A percentile compares a stretch with the other conserved stretches of the same genome.
Evolutionary conservation across 2,888 invertebrate species (phyloP).

Genomic region (Tiliacea citrago): DNA sequence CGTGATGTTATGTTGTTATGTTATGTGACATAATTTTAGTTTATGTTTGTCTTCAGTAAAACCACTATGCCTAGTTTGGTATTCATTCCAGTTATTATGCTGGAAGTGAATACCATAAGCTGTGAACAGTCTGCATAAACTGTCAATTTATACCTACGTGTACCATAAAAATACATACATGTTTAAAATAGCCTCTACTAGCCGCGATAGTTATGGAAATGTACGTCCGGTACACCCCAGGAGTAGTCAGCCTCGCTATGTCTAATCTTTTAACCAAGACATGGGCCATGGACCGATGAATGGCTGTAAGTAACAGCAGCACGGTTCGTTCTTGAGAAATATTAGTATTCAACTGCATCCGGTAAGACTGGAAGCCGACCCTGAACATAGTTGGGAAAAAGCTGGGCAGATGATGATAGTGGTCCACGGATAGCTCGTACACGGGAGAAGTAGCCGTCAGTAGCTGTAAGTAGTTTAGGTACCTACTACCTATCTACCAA

Average conservation of each 20-base stretch:
- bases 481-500: background rate
- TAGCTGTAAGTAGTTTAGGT: background rate
- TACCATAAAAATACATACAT: conserved; percentile 32
- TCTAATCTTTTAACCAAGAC: conserved; percentile 18
- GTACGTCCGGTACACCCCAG: conserved; percentile 10
- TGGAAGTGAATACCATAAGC: conserved; percentile 21
- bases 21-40: conserved; percentile 6
- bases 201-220: conserved; percentile 25
- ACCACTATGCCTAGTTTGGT: background rate
- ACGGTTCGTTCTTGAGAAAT: background rate
- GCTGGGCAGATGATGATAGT: background rate
- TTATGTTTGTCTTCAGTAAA: background rate
- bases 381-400: background rate
- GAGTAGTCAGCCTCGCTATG: background rate
- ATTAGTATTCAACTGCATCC: background rate
- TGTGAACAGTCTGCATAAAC: conserved; percentile 1
- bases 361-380: background rate
- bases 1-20: too few species aligned
- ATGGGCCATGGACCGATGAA: background rate
- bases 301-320: background rate
- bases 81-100: conserved; percentile 12
- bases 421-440: background rate
- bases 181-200: background rate
- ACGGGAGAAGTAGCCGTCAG: background rate
- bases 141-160: background rate